Base-by-base conservation (phyloP, 2,113 vertebrate species). In the Penelope pileata region DNA sequence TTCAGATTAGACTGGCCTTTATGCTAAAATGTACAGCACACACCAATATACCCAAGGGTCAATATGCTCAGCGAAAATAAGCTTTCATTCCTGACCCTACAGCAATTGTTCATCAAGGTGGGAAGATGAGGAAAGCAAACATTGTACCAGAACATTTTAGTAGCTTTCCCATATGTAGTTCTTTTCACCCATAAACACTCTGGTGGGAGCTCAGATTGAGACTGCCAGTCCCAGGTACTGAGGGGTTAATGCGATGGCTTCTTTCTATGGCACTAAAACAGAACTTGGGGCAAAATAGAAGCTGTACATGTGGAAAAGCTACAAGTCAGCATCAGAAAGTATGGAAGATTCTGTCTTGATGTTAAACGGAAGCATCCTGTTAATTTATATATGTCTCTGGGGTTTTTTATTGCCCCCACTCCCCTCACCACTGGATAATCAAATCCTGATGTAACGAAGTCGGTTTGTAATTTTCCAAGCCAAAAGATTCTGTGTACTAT, bases 401-500 rank as follows among this genome's bases (percentile, higher is more conserved):
- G 21, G 27, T 9, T 70, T 86, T 77, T 29, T 69, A 66, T 8
- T 85, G 90, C 93, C 79, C 38, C 90, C 45, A 17, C 19, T 11
- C 32, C 19, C 12, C 21, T 18, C 54, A 18, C 32, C 18, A n/a
- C 9, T 16, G 45, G 7, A 10, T 82, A 82, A 86, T 85, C 40
- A 82, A 85, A 87, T 69, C 62, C 53, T 54, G 27, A 51, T 48
- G 62, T 91, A 82, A 92, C 45, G 38, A 73, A 92, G n/a, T 42
- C 67, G 69, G 29, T 60, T 88, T 93, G 93, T 42, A 64, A 45
- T 73, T 87, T 88, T 95, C 36, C 47, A 67, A 82, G 69, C 53
- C 53, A 64, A 79, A 95, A 87, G 48, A 78, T 76, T 94, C 88
- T 36, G 32, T 83, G 72, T 50, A 76, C 45, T 78, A 72, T 51